Base-by-base conservation (phyloP, 1,140 invertebrate species). In the Mya arenaria region DNA sequence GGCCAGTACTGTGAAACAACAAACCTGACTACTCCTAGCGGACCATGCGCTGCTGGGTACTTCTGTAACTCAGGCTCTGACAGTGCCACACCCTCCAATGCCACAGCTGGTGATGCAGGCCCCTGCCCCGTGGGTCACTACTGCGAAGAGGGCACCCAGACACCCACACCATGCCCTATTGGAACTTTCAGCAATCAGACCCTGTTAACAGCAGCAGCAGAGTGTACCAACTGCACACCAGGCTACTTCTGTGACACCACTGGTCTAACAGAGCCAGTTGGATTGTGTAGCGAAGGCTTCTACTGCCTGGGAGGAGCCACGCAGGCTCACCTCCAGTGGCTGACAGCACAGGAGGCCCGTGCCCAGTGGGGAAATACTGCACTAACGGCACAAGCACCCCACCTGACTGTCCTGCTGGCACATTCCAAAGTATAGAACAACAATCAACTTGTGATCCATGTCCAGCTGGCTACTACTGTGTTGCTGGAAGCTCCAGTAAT, bases 171-270 rank as follows among this genome's bases (percentile, higher is more conserved):
- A 1, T 91, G 90, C 72, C 90, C 90, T 63, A 65, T 86, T 30
- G 91, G 91, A 15, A 91, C 90, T 1, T 92, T 91, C 84, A 89
- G 88, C 82, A 92, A 91, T 73, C 44, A 80, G 36, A 92, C 91
- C 1, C 81, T 84, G 66, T 60, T 89, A 30, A 86, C 55, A 4
- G 56, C 81, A 15, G 82, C 74, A 19, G 15, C 83, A 10, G 86
- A 89, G 39, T 92, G 91, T 60, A 87, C 86, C 68, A 25, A 39
- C 15, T 92, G 91, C 79, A 82, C 87, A 34, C 87, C 87, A 23
- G 90, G 91, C 23, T 88, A 90, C 48, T 89, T 85, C 82, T 92
- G 91, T 85, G 86, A 89, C 62, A 30, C 80, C 10, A 88, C 90
- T 32, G 90, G 89, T 17, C 84, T 92, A 3, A 69, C 28, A 3